phyloP scores from a whole-genome alignment of 2,888 invertebrate genomes.

The Leucophenga montana region DNA sequence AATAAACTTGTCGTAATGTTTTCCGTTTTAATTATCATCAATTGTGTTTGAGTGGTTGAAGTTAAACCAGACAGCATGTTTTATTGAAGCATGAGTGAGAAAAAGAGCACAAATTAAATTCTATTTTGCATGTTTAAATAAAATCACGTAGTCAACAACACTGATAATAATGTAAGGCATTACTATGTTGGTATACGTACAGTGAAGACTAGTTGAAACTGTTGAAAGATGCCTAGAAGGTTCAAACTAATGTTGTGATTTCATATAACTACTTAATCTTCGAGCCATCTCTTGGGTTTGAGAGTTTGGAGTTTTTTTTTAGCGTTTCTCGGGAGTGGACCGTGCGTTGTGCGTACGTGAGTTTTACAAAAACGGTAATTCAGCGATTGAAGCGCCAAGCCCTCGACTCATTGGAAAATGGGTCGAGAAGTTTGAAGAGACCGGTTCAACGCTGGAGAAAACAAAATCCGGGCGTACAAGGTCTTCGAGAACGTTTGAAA shows the following conservation, averaged over 20 bases:
- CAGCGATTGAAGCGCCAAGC: too few species aligned
- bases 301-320: too few species aligned
- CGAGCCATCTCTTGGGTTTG: too few species aligned
- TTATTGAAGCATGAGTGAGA: background rate
- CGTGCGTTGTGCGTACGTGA: too few species aligned
- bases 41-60: slow-evolving; percentile 54
- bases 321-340: too few species aligned
- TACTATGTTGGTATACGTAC: slow-evolving; percentile 18
- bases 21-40: slow-evolving; percentile 63
- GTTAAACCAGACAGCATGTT: background rate
- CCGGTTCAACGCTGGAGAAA: too few species aligned
- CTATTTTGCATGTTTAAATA: slow-evolving; percentile 59
- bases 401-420: too few species aligned
- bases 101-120: slow-evolving; percentile 14
- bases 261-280: too few species aligned
- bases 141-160: slow-evolving; percentile 55
- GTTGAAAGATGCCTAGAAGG: background rate
- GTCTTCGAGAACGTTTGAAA: too few species aligned
- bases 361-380: too few species aligned
- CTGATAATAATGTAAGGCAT: slow-evolving; percentile 14
- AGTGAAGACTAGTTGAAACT: background rate
- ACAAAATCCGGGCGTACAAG: too few species aligned
- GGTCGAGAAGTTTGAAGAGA: too few species aligned
- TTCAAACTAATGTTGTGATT: background rate
- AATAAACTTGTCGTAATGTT: slow-evolving; percentile 40